Percentiles rank a stretch among this genome's conserved stretches.
Evolutionary conservation across 2,888 invertebrate genomes (phyloP).

Genomic region (Lypha dubia): DNA sequence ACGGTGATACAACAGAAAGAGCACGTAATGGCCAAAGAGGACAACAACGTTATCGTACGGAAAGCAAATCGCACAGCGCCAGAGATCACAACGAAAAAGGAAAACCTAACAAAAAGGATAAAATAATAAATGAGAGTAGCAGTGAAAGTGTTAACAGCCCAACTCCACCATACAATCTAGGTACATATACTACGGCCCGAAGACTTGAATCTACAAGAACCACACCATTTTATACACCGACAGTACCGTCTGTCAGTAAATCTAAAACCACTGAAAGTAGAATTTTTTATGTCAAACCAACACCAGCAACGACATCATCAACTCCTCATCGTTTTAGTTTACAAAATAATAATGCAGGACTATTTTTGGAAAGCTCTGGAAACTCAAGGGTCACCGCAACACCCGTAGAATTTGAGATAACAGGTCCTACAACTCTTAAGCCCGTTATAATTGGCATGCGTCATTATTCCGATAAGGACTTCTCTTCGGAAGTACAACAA

Average conservation of each 20-base stretch:
- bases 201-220: slow-evolving; percentile 80
- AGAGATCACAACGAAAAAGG: slow-evolving; percentile 70
- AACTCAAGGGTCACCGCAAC: slow-evolving; percentile 74
- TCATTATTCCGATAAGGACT: slow-evolving; percentile 75
- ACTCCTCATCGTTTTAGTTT: slow-evolving; percentile 77
- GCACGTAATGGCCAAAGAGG: slow-evolving; percentile 76
- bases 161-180: slow-evolving; percentile 77
- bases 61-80: slow-evolving; percentile 71
- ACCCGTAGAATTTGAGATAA: slow-evolving; percentile 63
- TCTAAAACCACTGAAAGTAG: slow-evolving; percentile 78
- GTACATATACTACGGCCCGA: slow-evolving; percentile 81
- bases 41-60: slow-evolving; percentile 77
- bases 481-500: slow-evolving; percentile 54
- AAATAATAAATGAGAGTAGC: slow-evolving; percentile 58
- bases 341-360: slow-evolving; percentile 70
- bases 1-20: slow-evolving; percentile 73
- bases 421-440: slow-evolving; percentile 75
- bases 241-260: slow-evolving; percentile 80
- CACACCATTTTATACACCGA: slow-evolving; percentile 83
- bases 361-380: slow-evolving; percentile 73
- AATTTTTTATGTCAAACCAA: slow-evolving; percentile 73
- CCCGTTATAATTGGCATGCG: slow-evolving; percentile 79
- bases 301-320: slow-evolving; percentile 76
- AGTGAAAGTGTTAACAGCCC: slow-evolving; percentile 72
- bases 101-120: slow-evolving; percentile 71